A percentile compares a stretch with the other conserved stretches of the same genome.
Evolutionary conservation across 2,113 vertebrate species (phyloP).

Genomic region (Protobothrops flavoviridis): DNA sequence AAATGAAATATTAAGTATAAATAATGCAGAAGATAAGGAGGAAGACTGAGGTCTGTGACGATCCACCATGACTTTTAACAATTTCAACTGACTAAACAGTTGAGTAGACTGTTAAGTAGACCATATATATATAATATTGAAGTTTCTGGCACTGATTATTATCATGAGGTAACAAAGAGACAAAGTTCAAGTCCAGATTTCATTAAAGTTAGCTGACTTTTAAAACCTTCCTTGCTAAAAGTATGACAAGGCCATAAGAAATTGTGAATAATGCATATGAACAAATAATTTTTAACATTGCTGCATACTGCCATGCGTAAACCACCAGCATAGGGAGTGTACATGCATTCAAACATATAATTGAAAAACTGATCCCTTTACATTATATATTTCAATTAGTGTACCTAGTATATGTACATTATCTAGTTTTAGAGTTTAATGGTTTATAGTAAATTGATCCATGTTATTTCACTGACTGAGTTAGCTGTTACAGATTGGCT

Average conservation of each 20-base stretch:
- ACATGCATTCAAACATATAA: conserved; percentile 23
- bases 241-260: neutral
- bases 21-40: neutral
- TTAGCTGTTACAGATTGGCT: conserved; percentile 31
- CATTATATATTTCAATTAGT: conserved; percentile 22
- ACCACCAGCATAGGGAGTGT: neutral
- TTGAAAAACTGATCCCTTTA: conserved; percentile 1
- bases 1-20: neutral
- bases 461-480: conserved; percentile 32
- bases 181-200: accelerated
- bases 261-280: neutral
- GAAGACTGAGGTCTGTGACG: neutral
- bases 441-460: conserved; percentile 48
- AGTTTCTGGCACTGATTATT: neutral
- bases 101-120: neutral
- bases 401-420: neutral
- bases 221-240: neutral
- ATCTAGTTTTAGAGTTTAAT: conserved; percentile 39
- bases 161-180: neutral
- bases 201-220: neutral
- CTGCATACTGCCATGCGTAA: neutral
- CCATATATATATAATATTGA: neutral
- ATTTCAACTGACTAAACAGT: neutral
- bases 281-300: neutral
- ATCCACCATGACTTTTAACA: neutral